These are phyloP conservation scores for Polymixis lichenea DNA, from an alignment of 2,888 invertebrate genomes.

Conservation along the genomic window DNA sequence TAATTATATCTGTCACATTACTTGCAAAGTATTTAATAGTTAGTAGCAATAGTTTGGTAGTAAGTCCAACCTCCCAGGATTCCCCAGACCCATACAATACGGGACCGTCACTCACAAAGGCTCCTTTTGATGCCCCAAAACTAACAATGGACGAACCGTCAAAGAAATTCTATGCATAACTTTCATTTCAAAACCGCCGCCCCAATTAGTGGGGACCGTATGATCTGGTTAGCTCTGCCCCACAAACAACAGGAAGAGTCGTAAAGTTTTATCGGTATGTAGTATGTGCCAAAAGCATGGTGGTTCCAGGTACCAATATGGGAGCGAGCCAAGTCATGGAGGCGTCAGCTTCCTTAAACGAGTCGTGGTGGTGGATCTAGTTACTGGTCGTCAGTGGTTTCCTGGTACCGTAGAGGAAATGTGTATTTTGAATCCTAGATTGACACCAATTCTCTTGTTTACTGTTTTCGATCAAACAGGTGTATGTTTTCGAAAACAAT, in stretches of 20 bases:
- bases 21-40: neutral
- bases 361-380: constrained; percentile 27
- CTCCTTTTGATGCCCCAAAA: neutral
- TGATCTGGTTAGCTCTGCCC: constrained; percentile 73
- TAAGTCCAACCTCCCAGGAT: neutral
- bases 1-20: neutral
- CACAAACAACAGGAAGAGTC: constrained; percentile 79
- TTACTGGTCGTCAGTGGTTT: constrained; percentile 36
- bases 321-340: constrained; percentile 58
- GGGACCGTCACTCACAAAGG: neutral
- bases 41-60: neutral
- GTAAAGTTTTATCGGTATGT: constrained; percentile 82
- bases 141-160: neutral
- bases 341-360: constrained; percentile 64
- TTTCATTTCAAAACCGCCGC: constrained; percentile 65
- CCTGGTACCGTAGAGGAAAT: neutral
- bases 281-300: constrained; percentile 70
- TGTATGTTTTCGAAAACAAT: neutral
- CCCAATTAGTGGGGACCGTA: constrained; percentile 59
- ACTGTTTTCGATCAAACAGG: neutral
- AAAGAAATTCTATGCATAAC: constrained; percentile 45
- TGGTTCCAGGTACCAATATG: constrained; percentile 65
- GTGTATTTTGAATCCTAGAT: neutral
- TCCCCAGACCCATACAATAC: neutral
- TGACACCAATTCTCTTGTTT: neutral